Evolutionary conservation across 2,888 invertebrate species (phyloP).

Genomic region (Trachelus tabidus): DNA sequence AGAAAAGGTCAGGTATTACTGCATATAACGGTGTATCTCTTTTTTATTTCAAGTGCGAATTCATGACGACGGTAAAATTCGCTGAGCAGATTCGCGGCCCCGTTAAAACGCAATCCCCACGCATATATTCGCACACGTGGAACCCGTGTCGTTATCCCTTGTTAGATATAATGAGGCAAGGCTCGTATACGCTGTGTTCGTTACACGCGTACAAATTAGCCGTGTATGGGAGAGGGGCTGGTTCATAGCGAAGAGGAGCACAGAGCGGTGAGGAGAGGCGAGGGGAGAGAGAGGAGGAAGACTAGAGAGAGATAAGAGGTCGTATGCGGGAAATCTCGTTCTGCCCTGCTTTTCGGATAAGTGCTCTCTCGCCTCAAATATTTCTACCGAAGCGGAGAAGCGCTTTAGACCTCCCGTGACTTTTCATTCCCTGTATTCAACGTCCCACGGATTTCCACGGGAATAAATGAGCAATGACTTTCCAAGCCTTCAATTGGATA

Average conservation of each 20-base stretch:
- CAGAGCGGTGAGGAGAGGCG: not conserved
- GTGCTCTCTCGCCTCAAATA: slow-evolving; percentile 33
- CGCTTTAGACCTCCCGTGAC: slow-evolving; percentile 2
- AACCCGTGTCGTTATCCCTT: slow-evolving; percentile 58
- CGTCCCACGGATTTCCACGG: slow-evolving; percentile 4
- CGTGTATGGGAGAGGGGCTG: not conserved
- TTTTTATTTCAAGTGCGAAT: not conserved
- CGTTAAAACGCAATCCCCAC: slow-evolving; percentile 11
- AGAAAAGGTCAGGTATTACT: not conserved
- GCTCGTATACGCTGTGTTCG: slow-evolving; percentile 33
- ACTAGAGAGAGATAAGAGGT: slow-evolving; percentile 15
- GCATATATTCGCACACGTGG: slow-evolving; percentile 32
- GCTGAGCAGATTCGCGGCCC: slow-evolving; percentile 13
- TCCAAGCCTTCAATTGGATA: not conserved
- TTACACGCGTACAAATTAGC: slow-evolving; percentile 49
- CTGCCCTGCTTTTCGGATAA: slow-evolving; percentile 31
- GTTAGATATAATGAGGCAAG: slow-evolving; percentile 59
- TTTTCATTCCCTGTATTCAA: not conserved
- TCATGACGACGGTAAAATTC: slow-evolving; percentile 20
- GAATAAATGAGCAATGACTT: slow-evolving; percentile 3
- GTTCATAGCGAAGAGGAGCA: not conserved
- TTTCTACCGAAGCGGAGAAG: slow-evolving; percentile 24
- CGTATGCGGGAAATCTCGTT: slow-evolving; percentile 31
- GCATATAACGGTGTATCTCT: not conserved
- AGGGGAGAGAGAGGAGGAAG: not conserved